A percentile compares a stretch with the other conserved stretches of the same genome.
phyloP scores from a whole-genome alignment of 92 coral and sea anemone genomes.

The Paramuricea clavata region DNA sequence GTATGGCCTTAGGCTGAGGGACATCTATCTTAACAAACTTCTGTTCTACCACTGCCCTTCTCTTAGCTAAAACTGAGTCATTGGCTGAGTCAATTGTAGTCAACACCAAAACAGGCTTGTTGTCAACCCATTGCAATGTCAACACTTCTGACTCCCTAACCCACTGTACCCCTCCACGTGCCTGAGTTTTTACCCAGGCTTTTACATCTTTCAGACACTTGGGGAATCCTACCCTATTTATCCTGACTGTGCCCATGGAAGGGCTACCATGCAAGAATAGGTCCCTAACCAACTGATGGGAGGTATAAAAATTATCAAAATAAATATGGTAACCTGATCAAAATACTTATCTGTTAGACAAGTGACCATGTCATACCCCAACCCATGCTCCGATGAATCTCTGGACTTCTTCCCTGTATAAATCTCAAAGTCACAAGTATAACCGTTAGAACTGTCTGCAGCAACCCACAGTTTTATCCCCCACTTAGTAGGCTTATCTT shows the following conservation, averaged over 20 bases:
- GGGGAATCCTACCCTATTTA: constrained; percentile 64
- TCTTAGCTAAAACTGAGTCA: constrained; percentile 36
- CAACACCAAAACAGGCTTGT: too few species aligned
- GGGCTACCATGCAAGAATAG: constrained; percentile 63
- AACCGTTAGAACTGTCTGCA: too few species aligned
- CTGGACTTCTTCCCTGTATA: constrained; percentile 63
- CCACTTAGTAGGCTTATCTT: too few species aligned
- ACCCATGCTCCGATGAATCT: constrained; percentile 56
- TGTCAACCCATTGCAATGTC: constrained; percentile 66
- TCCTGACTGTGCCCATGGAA: constrained; percentile 65
- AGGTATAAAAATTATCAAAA: constrained; percentile 68
- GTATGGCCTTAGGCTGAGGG: constrained; percentile 59
- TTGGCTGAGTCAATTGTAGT: constrained; percentile 68
- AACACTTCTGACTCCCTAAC: constrained; percentile 38
- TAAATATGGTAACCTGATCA: constrained; percentile 73
- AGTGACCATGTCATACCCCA: constrained; percentile 74
- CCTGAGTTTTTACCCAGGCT: constrained; percentile 66
- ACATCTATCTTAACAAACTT: constrained; percentile 22
- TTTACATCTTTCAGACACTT: constrained; percentile 59
- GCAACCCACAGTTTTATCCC: too few species aligned
- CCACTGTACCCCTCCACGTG: constrained; percentile 62
- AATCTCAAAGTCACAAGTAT: too few species aligned
- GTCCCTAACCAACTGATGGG: constrained; percentile 57
- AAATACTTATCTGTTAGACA: constrained; percentile 45
- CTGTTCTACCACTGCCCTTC: constrained; percentile 49